These are phyloP conservation scores for Passerculus sandwichensis DNA, from an alignment of 2,797 vertebrate species.

Conservation along the genomic window DNA sequence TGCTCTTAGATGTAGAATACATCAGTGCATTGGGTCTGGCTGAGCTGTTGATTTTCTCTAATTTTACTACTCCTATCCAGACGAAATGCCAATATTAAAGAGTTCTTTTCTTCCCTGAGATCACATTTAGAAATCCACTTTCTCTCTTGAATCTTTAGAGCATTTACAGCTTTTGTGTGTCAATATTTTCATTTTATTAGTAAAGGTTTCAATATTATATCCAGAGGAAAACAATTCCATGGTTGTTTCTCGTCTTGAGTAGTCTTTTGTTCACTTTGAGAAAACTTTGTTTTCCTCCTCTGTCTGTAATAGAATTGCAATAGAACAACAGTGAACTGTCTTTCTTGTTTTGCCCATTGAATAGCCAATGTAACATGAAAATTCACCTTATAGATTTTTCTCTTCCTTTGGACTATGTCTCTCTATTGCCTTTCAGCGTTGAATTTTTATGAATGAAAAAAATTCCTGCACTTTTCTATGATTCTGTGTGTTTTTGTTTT, in stretches of 20 bases:
- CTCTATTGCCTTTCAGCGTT: background rate
- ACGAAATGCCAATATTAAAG: background rate
- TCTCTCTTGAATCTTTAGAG: background rate
- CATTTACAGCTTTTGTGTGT: background rate
- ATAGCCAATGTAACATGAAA: background rate
- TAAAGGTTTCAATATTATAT: background rate
- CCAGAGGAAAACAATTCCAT: background rate
- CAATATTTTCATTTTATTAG: background rate
- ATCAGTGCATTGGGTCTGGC: background rate
- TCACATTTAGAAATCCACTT: background rate
- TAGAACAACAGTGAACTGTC: background rate
- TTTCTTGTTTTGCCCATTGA: background rate
- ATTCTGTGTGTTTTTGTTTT: background rate
- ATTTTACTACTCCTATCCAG: background rate
- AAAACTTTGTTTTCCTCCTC: background rate
- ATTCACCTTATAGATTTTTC: background rate
- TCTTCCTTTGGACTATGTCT: background rate
- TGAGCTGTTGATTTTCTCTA: background rate
- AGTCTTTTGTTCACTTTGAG: background rate
- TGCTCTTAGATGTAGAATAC: background rate
- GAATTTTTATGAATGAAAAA: background rate
- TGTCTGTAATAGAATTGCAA: background rate
- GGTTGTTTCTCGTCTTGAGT: background rate
- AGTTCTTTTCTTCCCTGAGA: background rate
- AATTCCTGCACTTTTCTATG: background rate